Evolutionary conservation across 1,140 invertebrate species (phyloP).

Genomic region (Caenorhabditis latens): DNA sequence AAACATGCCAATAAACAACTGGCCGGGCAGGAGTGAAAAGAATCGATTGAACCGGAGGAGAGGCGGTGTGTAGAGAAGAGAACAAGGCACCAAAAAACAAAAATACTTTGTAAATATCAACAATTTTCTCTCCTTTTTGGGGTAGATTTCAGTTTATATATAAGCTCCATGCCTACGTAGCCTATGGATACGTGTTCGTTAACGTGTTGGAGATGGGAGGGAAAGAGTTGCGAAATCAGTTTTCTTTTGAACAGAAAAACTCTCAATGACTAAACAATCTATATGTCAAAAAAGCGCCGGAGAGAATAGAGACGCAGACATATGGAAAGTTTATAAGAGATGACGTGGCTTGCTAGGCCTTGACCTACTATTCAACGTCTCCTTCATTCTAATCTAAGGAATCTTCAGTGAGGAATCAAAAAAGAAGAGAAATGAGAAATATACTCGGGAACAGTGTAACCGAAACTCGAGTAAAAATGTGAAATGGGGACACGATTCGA

Average conservation of each 20-base stretch:
- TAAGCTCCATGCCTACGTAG: neutral
- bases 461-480: neutral
- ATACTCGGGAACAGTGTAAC: neutral
- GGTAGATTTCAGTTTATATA: too few species aligned
- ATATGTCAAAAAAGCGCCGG: neutral
- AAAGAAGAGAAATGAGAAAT: neutral
- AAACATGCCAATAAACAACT: slow-evolving; percentile 24
- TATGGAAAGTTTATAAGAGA: neutral
- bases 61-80: neutral
- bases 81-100: slow-evolving; percentile 21
- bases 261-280: neutral
- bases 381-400: too few species aligned
- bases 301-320: neutral
- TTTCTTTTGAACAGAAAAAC: neutral
- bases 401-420: neutral
- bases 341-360: neutral
- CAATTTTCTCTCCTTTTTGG: neutral
- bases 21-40: neutral
- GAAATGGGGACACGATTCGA: neutral
- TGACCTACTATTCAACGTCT: too few species aligned
- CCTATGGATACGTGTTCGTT: neutral
- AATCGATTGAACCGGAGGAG: neutral
- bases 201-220: neutral
- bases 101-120: neutral
- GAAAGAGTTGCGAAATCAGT: neutral